These are phyloP conservation scores for Drosophila kikkawai DNA, from an alignment of 1,140 invertebrate genomes.

Conservation along the genomic window DNA sequence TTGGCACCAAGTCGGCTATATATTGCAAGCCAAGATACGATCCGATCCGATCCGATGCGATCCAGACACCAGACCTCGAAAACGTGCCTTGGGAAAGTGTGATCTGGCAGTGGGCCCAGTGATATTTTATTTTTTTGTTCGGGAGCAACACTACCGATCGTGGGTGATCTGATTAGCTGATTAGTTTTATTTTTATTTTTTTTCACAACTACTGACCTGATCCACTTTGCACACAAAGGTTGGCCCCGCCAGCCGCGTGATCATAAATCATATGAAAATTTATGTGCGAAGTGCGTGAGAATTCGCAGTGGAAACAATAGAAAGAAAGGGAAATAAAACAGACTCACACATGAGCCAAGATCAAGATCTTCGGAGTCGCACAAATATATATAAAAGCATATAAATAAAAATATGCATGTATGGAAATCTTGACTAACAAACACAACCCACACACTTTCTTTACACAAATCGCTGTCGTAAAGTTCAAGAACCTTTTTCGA, in stretches of 20 bases:
- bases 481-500: conserved; percentile 78
- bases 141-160: conserved; percentile 5
- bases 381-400: conserved; percentile 19
- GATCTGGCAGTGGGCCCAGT: conserved; percentile 31
- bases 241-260: conserved; percentile 24
- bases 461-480: conserved; percentile 53
- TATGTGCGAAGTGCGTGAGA: conserved; percentile 69
- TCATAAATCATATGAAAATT: conserved; percentile 82
- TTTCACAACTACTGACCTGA: conserved; percentile 62
- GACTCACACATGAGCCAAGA: conserved; percentile 34
- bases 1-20: conserved; percentile 33
- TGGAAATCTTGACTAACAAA: conserved; percentile 24
- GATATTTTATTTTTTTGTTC: conserved; percentile 24
- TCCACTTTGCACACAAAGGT: conserved; percentile 64
- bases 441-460: conserved; percentile 65
- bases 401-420: conserved; percentile 42
- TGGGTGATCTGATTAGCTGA: conserved; percentile 41
- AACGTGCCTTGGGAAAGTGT: conserved; percentile 47
- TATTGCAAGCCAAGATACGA: conserved; percentile 10
- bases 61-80: conserved; percentile 31
- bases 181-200: conserved; percentile 23
- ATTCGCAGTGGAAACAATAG: conserved; percentile 55
- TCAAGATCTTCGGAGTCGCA: conserved; percentile 36
- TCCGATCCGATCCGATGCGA: conserved; percentile 10
- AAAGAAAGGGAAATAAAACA: conserved; percentile 74